Evolutionary conservation across 2,113 vertebrate species (phyloP).

Genomic region (Albula glossodonta): DNA sequence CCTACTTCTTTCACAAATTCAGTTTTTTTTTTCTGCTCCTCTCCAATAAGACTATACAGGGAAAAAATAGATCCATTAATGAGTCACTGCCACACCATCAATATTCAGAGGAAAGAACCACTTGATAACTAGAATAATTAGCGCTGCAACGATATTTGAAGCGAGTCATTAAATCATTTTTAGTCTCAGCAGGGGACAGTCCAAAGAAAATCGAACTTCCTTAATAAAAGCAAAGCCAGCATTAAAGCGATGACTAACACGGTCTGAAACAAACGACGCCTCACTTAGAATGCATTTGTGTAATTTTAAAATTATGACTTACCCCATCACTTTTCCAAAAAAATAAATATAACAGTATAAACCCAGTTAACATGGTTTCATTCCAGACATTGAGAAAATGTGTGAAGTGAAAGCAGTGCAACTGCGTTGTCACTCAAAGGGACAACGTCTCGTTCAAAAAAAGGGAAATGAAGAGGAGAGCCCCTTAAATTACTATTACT

Average conservation of each 20-base stretch:
- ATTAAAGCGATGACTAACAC: neutral
- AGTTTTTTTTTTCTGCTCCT: neutral
- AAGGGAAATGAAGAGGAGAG: neutral
- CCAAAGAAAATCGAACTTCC: neutral
- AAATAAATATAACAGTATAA: neutral
- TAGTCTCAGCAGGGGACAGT: constrained; percentile 17
- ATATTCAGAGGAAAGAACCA: constrained; percentile 11
- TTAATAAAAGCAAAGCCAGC: constrained; percentile 2
- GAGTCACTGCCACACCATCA: constrained; percentile 14
- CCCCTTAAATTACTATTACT: too few relatives aligned
- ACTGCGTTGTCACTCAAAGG: neutral
- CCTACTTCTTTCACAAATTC: neutral
- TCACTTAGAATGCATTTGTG: neutral
- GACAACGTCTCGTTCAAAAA: neutral
- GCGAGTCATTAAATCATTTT: constrained; percentile 27
- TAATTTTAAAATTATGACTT: neutral
- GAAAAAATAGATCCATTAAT: constrained; percentile 12
- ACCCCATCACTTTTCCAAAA: neutral
- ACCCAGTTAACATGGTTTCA: neutral
- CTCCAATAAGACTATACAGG: neutral
- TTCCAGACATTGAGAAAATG: neutral
- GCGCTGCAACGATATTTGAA: constrained; percentile 15
- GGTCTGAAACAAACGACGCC: neutral
- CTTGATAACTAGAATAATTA: constrained; percentile 32
- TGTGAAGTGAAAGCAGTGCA: neutral